These are phyloP conservation scores for Agrochola litura DNA, from an alignment of 2,888 invertebrate genomes.

Conservation along the genomic window DNA sequence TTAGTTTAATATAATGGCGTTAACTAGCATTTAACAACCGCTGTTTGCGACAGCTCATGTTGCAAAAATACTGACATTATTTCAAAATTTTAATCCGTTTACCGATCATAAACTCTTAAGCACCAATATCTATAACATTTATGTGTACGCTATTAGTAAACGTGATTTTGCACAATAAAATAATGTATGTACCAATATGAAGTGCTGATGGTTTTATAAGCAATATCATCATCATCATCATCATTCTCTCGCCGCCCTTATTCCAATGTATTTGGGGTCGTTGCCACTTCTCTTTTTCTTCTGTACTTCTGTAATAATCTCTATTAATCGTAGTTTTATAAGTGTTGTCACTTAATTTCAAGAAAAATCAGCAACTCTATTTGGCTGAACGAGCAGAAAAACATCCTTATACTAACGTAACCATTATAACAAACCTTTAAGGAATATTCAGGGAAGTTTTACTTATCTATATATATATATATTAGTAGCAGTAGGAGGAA, in stretches of 20 bases:
- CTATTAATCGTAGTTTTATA: too few species aligned
- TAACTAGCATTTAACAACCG: conserved; percentile 23
- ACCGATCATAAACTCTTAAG: conserved; percentile 36
- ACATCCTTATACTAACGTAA: neutral
- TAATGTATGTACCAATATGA: conserved; percentile 1
- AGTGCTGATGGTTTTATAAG: neutral
- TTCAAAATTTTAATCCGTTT: conserved; percentile 30
- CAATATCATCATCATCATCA: neutral
- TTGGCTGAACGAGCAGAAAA: neutral
- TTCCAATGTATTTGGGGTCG: too few species aligned
- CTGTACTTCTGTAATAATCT: too few species aligned
- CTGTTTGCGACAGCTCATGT: conserved; percentile 39
- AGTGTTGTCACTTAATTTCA: neutral
- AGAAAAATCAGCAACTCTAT: neutral
- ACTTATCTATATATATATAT: neutral
- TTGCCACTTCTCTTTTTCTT: too few species aligned
- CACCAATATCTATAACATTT: conserved; percentile 33
- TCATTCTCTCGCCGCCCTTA: too few species aligned
- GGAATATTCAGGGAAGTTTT: neutral
- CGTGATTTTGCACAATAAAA: conserved; percentile 30
- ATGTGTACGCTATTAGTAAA: conserved; percentile 33
- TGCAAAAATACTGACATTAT: conserved; percentile 33
- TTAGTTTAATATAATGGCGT: neutral
- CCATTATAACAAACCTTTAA: neutral
- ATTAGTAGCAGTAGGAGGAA: too few species aligned